Evolutionary conservation across 2,113 vertebrate species (phyloP).

Genomic region (Phyllostomus discolor): DNA sequence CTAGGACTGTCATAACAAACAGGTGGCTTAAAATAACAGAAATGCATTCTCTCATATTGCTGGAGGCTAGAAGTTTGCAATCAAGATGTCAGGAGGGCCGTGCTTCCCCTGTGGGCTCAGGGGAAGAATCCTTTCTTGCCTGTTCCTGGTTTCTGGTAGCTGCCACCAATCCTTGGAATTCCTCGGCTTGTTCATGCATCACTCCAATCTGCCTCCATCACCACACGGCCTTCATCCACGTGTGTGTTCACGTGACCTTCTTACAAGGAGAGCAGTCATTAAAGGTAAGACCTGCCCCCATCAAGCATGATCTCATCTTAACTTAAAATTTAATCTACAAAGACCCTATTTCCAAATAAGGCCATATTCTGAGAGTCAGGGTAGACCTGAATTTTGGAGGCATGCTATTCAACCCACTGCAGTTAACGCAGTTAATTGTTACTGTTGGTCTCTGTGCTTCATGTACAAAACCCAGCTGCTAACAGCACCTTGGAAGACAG

Average conservation of each 20-base stretch:
- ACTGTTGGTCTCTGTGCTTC: background rate
- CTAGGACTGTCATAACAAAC: background rate
- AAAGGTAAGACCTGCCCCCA: background rate
- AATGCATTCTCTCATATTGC: background rate
- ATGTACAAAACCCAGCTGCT: background rate
- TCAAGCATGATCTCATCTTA: background rate
- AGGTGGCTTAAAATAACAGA: background rate
- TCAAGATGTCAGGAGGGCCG: background rate
- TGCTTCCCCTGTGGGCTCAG: background rate
- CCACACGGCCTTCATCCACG: background rate
- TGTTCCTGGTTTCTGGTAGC: background rate
- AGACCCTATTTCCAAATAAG: background rate
- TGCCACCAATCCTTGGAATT: background rate
- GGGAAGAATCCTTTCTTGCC: background rate
- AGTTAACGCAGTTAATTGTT: background rate
- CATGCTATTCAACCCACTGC: background rate
- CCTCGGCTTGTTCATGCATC: background rate
- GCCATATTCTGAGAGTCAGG: background rate
- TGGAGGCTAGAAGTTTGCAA: background rate
- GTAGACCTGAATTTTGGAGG: background rate
- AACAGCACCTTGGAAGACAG: background rate
- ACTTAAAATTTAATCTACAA: background rate
- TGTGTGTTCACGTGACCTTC: background rate
- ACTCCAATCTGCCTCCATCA: background rate
- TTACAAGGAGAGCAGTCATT: background rate